Percentiles rank a stretch among this genome's conserved stretches.
Evolutionary conservation across 2,888 invertebrate species (phyloP).

Genomic region (Elysia crispata): DNA sequence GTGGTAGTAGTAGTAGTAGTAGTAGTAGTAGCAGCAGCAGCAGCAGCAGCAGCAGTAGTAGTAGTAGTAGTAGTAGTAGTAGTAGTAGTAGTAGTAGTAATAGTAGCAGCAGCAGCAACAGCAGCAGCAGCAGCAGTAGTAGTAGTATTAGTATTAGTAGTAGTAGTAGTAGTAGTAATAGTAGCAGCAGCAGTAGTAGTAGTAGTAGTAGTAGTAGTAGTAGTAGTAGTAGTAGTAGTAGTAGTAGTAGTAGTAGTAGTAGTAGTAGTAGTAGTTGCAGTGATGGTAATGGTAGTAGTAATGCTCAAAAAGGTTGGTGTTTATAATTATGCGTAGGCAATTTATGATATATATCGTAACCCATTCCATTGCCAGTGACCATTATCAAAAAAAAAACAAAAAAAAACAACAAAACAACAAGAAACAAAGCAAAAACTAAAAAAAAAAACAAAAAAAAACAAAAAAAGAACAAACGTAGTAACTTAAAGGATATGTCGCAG

Average conservation of each 20-base stretch:
- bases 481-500: no score
- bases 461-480: no score
- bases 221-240: slow-evolving; percentile 9
- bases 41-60: background rate
- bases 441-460: no score
- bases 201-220: slow-evolving; percentile 1
- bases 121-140: background rate
- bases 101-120: background rate
- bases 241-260: slow-evolving; percentile 9
- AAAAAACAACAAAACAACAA: no score
- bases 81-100: slow-evolving; percentile 9
- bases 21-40: background rate
- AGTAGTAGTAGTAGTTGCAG: background rate
- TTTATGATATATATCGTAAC: no score
- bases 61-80: slow-evolving; percentile 9
- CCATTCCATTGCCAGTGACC: no score
- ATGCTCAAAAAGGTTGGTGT: background rate
- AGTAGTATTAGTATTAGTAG: no score
- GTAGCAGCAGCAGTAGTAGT: background rate
- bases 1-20: slow-evolving; percentile 4
- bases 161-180: background rate
- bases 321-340: no score
- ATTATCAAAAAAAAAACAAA: no score
- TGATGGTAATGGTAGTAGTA: background rate
- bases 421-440: no score